Conservation (phyloP, 2,888 invertebrate species). For the Epistrophe grossulariae region DNA sequence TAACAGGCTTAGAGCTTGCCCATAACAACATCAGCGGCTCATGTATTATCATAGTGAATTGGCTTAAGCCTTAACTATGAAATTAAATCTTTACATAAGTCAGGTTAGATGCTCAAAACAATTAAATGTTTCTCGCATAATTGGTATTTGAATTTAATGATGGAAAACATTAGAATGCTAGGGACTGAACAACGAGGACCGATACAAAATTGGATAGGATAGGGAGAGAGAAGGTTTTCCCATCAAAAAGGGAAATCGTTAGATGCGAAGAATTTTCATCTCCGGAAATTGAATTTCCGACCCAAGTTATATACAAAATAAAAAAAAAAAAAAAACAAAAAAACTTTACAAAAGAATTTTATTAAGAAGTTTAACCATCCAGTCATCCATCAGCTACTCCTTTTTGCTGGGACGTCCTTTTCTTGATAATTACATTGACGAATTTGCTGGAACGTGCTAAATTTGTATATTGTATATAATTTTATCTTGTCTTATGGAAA, state of each 20-base stretch:
- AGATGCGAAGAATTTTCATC: constrained; percentile 41
- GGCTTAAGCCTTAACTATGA: constrained; percentile 1
- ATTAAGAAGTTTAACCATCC: constrained; percentile 68
- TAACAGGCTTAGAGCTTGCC: not conserved
- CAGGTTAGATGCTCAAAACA: constrained; percentile 1
- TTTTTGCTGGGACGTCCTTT: not conserved
- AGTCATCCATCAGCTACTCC: constrained; percentile 39
- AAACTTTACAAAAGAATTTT: constrained; percentile 58
- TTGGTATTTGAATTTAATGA: constrained; percentile 9
- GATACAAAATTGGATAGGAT: not conserved
- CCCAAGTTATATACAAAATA: not conserved
- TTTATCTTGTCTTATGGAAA: constrained; percentile 24
- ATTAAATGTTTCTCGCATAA: constrained; percentile 7
- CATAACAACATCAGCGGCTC: not conserved
- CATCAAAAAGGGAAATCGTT: constrained; percentile 26
- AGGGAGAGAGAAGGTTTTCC: too few relatives aligned
- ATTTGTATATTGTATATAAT: constrained; percentile 62
- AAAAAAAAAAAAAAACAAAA: not conserved
- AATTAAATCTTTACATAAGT: constrained; percentile 7
- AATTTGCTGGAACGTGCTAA: constrained; percentile 61
- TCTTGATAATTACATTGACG: constrained; percentile 58
- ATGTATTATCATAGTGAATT: not conserved
- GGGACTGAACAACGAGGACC: not conserved
- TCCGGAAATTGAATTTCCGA: constrained; percentile 47
- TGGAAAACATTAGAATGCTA: constrained; percentile 2